phyloP scores from a whole-genome alignment of 2,888 invertebrate genomes.

The Buathra laborator region DNA sequence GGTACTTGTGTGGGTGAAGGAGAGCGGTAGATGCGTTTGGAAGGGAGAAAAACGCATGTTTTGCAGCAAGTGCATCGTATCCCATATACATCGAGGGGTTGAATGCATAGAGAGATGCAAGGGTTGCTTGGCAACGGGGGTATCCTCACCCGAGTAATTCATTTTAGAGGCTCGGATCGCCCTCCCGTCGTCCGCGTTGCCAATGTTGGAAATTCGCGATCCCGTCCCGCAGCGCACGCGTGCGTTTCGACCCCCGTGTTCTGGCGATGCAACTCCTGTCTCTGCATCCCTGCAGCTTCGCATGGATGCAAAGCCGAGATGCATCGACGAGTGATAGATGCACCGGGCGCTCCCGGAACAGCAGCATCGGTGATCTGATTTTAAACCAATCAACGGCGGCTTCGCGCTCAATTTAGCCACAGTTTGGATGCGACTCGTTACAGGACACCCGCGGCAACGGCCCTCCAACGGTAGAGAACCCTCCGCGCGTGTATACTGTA shows the following conservation, averaged over 20 bases:
- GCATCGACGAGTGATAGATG: constrained; percentile 74
- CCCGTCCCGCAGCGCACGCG: constrained; percentile 54
- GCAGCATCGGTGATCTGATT: constrained; percentile 82
- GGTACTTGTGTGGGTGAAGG: constrained; percentile 30
- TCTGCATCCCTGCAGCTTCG: constrained; percentile 69
- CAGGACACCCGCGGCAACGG: constrained; percentile 53
- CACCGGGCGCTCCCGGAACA: constrained; percentile 74
- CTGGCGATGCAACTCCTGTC: constrained; percentile 55
- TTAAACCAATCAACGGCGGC: constrained; percentile 84
- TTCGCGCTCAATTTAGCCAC: constrained; percentile 84
- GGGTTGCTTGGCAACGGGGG: constrained; percentile 77
- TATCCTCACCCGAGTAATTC: constrained; percentile 79
- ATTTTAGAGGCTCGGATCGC: constrained; percentile 75
- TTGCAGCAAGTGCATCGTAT: constrained; percentile 64
- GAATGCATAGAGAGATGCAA: constrained; percentile 65
- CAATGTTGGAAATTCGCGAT: constrained; percentile 68
- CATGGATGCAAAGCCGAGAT: constrained; percentile 64
- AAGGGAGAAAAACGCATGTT: constrained; percentile 68
- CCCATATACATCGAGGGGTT: background rate
- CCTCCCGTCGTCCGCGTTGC: constrained; percentile 60
- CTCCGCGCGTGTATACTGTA: constrained; percentile 6
- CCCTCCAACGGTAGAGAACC: constrained; percentile 13
- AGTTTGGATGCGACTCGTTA: constrained; percentile 76
- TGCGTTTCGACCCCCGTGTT: constrained; percentile 40
- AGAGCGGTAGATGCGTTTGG: background rate